These are phyloP conservation scores for Aphis gossypii DNA, from an alignment of 1,140 invertebrate genomes.

Conservation along the genomic window DNA sequence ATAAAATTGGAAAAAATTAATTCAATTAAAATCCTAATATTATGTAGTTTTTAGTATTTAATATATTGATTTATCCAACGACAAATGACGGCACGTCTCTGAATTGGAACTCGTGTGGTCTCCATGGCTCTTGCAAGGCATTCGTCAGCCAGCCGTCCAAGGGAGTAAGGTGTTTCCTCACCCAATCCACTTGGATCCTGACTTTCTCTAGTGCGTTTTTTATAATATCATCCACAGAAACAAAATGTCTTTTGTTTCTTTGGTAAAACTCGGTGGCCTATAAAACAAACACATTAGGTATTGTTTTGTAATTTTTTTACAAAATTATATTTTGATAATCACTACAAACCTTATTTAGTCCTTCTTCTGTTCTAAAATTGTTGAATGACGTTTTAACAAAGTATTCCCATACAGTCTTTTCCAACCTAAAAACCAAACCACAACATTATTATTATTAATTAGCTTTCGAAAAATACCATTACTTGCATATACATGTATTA, in stretches of 20 bases:
- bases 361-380: conserved; percentile 75
- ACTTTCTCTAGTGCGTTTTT: conserved; percentile 60
- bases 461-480: not conserved
- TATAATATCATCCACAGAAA: conserved; percentile 59
- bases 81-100: conserved; percentile 59
- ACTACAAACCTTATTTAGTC: conserved; percentile 70
- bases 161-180: conserved; percentile 59
- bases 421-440: conserved; percentile 67
- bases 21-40: conserved; percentile 4
- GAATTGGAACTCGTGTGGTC: conserved; percentile 61
- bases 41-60: not conserved
- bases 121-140: conserved; percentile 59
- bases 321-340: not conserved
- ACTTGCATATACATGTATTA: not conserved
- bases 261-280: conserved; percentile 60
- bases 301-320: not conserved
- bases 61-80: conserved; percentile 15
- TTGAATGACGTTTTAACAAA: conserved; percentile 75
- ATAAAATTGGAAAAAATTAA: not conserved
- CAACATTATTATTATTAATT: conserved; percentile 37
- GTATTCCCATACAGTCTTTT: conserved; percentile 75
- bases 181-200: conserved; percentile 60
- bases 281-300: not conserved
- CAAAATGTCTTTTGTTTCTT: conserved; percentile 60
- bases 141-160: conserved; percentile 60